Percentiles rank a stretch among this genome's conserved stretches.
phyloP scores from a whole-genome alignment of 2,888 invertebrate species.

The Beris morrisii region DNA sequence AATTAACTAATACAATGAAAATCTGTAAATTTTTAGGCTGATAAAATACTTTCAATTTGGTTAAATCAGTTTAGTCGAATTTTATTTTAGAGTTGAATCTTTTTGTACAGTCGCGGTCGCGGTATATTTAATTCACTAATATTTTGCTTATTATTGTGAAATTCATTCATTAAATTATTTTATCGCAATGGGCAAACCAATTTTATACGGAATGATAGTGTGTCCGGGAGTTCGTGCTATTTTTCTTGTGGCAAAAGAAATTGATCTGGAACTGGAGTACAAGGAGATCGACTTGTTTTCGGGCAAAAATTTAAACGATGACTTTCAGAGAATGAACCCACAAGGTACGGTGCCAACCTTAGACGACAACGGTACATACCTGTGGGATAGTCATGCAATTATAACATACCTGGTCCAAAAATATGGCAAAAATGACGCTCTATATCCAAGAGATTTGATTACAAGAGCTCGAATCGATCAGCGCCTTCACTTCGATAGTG shows the following conservation, averaged over 20 bases:
- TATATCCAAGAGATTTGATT: conserved; percentile 50
- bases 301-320: conserved; percentile 39
- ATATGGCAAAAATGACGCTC: conserved; percentile 48
- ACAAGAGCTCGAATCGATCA: conserved; percentile 52
- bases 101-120: no score
- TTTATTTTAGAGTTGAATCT: no score
- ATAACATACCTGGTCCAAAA: conserved; percentile 49
- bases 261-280: conserved; percentile 42
- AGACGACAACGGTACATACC: conserved; percentile 42
- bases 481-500: conserved; percentile 52
- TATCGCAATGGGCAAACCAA: conserved; percentile 43
- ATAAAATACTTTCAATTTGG: no score
- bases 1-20: no score
- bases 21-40: no score
- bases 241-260: conserved; percentile 45
- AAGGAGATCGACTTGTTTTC: conserved; percentile 43
- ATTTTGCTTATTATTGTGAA: no score
- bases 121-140: no score
- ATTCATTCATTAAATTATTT: no score
- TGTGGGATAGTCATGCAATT: conserved; percentile 52
- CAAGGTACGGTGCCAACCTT: conserved; percentile 54
- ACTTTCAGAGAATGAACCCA: conserved; percentile 58
- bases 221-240: conserved; percentile 48
- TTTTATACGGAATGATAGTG: conserved; percentile 45
- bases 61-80: no score